Evolutionary conservation across 2,797 vertebrate species (phyloP).

Genomic region (Crocodylus rhombifer): DNA sequence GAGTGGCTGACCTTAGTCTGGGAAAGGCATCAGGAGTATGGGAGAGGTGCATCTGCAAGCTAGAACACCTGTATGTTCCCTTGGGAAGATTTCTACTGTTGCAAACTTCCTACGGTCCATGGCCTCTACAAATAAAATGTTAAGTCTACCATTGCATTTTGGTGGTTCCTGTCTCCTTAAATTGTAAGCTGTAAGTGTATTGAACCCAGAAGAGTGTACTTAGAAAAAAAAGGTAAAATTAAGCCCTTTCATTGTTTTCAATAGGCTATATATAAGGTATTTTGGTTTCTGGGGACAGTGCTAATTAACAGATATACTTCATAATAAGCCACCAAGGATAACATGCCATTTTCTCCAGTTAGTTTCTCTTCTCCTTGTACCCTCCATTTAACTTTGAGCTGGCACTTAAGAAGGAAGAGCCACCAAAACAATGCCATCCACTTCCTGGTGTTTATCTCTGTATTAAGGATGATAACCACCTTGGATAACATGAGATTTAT

Average conservation of each 20-base stretch:
- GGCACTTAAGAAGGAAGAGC: background rate
- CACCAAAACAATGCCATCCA: background rate
- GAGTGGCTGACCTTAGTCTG: too few species aligned
- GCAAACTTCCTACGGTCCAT: too few species aligned
- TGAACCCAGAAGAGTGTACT: background rate
- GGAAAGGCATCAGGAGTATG: too few species aligned
- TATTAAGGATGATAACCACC: background rate
- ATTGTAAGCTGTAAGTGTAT: background rate
- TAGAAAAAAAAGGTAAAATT: background rate
- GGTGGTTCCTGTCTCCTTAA: background rate
- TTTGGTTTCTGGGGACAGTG: background rate
- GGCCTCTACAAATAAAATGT: background rate
- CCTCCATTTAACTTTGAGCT: background rate
- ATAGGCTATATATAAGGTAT: background rate
- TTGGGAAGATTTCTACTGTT: too few species aligned
- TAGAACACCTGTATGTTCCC: too few species aligned
- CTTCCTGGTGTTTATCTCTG: background rate
- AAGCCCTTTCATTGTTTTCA: background rate
- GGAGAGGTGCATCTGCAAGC: too few species aligned
- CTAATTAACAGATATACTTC: background rate
- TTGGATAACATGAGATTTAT: background rate
- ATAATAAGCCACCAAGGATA: background rate
- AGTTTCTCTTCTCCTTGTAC: background rate
- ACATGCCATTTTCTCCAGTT: background rate
- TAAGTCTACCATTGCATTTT: background rate